phyloP scores from a whole-genome alignment of 1,140 invertebrate species.

The Zaprionus vittiger region DNA sequence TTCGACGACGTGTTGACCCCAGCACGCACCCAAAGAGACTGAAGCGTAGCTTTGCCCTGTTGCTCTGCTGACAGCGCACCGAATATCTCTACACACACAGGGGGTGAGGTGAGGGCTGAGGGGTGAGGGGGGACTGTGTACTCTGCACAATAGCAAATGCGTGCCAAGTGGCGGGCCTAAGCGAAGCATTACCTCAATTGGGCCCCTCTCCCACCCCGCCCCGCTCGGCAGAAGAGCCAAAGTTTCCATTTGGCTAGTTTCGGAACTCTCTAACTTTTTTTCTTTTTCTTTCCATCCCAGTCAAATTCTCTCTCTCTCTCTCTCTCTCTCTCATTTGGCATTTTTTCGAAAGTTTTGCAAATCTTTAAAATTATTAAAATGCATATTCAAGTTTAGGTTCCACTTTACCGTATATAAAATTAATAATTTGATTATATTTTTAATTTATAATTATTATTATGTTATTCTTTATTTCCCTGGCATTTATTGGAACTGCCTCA shows the following conservation, averaged over 20 bases:
- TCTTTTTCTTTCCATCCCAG: neutral
- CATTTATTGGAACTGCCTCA: no score
- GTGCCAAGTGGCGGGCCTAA: conserved; percentile 35
- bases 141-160: conserved; percentile 1
- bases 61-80: conserved; percentile 12
- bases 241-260: conserved; percentile 18
- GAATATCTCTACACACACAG: neutral
- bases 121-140: neutral
- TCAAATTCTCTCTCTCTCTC: neutral
- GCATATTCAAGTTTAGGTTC: neutral
- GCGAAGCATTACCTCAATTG: conserved; percentile 29
- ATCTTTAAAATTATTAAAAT: neutral
- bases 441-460: neutral
- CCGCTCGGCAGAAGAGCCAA: neutral
- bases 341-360: conserved; percentile 1
- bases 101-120: neutral
- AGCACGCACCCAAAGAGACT: conserved; percentile 41
- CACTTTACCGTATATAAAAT: neutral
- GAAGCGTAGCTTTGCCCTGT: conserved; percentile 16
- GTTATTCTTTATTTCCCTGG: neutral
- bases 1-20: conserved; percentile 45
- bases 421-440: neutral
- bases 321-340: neutral
- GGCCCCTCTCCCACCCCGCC: no score
- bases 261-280: conserved; percentile 2